Conservation (phyloP, 2,797 vertebrate genomes). For the Coregonus ussuriensis region DNA sequence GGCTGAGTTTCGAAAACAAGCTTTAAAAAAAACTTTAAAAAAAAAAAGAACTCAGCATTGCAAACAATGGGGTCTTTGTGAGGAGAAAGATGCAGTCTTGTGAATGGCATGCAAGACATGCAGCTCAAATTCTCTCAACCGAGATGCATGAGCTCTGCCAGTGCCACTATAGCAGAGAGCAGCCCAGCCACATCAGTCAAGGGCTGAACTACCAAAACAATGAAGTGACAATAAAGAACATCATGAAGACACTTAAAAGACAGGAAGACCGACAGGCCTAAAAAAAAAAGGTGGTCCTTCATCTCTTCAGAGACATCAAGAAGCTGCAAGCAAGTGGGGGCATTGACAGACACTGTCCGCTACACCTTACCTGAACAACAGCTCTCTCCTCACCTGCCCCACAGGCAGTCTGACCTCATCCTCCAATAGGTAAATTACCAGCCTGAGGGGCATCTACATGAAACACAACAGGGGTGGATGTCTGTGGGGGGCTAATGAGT, state of each 20-base stretch:
- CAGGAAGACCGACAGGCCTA: background rate
- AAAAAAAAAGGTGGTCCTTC: background rate
- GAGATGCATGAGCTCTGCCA: slow-evolving; percentile 3
- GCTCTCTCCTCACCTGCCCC: background rate
- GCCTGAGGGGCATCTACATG: background rate
- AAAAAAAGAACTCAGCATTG: background rate
- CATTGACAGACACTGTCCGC: background rate
- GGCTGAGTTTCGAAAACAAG: background rate
- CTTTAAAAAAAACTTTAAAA: background rate
- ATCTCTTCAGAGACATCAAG: background rate
- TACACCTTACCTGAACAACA: background rate
- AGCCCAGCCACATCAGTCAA: background rate
- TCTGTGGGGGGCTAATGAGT: background rate
- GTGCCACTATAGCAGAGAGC: slow-evolving; percentile 11
- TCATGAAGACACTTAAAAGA: background rate
- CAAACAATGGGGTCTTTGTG: slow-evolving; percentile 39
- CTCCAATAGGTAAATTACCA: background rate
- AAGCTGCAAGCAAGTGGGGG: background rate
- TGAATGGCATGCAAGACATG: slow-evolving; percentile 24
- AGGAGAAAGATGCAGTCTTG: background rate
- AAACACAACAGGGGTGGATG: background rate
- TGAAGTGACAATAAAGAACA: background rate
- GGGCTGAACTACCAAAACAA: background rate
- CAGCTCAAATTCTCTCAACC: slow-evolving; percentile 18
- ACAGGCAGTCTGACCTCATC: background rate